Evolutionary conservation across 2,888 invertebrate genomes (phyloP), one percentile per base, ranked within the genome.

Genomic region (Lomographa bimaculata): DNA sequence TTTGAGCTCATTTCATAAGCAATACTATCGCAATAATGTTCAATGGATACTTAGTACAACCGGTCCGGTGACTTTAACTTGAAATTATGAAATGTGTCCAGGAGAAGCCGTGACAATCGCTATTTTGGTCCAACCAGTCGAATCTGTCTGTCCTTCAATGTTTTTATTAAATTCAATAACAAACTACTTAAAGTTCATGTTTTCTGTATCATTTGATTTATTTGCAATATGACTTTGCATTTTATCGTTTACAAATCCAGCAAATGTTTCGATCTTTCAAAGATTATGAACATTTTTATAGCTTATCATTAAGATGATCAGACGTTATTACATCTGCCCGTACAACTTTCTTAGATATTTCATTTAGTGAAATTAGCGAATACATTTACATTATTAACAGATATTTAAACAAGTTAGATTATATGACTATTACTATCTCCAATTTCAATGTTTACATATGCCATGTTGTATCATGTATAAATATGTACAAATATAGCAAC

Each of bases 1-100:
- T 57, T 48, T 54, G 56, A 57, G 56, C 46, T 54, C 45, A 66
- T 78, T 74, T 73, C 73, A 69, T 66, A 71, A 76, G 54, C 50
- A 38, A 50, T 71, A 7, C 10, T 36, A 65, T 70, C 59, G 73
- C 75, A 79, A 79, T 62, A 54, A 50, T 54, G 19, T 20, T 32
- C 54, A 60, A 60, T 63, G 57, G 60, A 60, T 60, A 64, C 53
- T 61, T 69, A 64, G 67, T 48, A 35, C 23, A 9, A 32, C 32
- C 23, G 23, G 36, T 60, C 64, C 54, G 23, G 19, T 9, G n/a
- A 46, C 32, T 33, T 25, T 27, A 38, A 50, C 50, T 46, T 44
- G 44, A 35, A 43, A 29, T 54, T 46, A 46, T 40, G 50, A 50
- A 50, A 54, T 36, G 29, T 28, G 39, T 40, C 39, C 47, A 39